Percentiles rank a stretch among this genome's conserved stretches.
These are phyloP conservation scores for Meiosimyza platycephala DNA, from an alignment of 2,888 invertebrate genomes.

Conservation along the genomic window DNA sequence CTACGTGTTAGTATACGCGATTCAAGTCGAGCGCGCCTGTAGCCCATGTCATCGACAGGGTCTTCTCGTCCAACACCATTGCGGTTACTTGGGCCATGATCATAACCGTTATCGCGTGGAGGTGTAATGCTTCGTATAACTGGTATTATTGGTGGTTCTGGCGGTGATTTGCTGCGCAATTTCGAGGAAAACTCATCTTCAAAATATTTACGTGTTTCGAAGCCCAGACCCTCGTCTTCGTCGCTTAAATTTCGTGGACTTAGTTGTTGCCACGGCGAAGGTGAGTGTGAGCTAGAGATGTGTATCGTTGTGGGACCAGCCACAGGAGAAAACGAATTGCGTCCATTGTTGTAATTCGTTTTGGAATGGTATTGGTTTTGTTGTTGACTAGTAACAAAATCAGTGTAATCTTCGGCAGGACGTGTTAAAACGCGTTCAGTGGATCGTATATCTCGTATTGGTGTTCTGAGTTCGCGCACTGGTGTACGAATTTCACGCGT, in stretches of 20 bases:
- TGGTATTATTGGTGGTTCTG: constrained; percentile 75
- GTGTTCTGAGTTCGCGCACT: constrained; percentile 18
- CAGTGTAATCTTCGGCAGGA: constrained; percentile 50
- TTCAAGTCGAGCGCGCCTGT: constrained; percentile 79
- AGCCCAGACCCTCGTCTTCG: constrained; percentile 84
- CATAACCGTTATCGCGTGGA: constrained; percentile 51
- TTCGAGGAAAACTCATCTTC: constrained; percentile 63
- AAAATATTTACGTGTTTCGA: constrained; percentile 70
- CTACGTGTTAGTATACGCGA: constrained; percentile 77
- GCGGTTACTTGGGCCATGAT: constrained; percentile 69
- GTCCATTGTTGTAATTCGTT: constrained; percentile 37
- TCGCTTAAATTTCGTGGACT: constrained; percentile 71
- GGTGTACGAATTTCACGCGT: constrained; percentile 41
- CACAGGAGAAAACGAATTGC: not conserved
- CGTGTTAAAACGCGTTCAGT: constrained; percentile 50
- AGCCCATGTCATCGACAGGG: constrained; percentile 70
- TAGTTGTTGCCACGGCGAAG: constrained; percentile 64
- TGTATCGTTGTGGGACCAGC: constrained; percentile 54
- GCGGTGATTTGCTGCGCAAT: constrained; percentile 52
- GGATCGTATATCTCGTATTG: constrained; percentile 44
- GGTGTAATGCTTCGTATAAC: constrained; percentile 72
- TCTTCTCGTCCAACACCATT: constrained; percentile 61
- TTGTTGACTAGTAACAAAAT: constrained; percentile 54
- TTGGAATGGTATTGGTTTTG: constrained; percentile 37
- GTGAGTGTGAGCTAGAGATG: constrained; percentile 58